These are phyloP conservation scores for Mesochorus sp. DNA, from an alignment of 2,888 invertebrate species.

Conservation along the genomic window DNA sequence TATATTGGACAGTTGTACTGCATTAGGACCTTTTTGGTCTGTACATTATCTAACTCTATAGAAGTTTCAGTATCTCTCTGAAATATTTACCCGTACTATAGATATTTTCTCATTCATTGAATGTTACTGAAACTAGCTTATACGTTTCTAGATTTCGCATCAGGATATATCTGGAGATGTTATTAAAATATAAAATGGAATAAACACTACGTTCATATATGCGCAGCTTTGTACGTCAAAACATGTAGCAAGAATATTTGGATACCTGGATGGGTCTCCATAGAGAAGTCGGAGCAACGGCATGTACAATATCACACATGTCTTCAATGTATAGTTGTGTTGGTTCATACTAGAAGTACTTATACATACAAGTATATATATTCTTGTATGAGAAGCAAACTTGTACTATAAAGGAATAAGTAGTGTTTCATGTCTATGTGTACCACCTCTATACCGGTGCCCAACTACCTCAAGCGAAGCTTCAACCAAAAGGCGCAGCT, in stretches of 20 bases:
- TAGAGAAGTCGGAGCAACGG: not conserved
- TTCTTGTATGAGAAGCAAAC: conserved; percentile 12
- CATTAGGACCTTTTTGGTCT: not conserved
- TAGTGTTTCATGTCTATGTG: conserved; percentile 1
- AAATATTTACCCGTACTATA: not conserved
- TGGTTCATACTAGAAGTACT: conserved; percentile 4
- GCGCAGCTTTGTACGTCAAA: conserved; percentile 2
- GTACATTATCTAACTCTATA: conserved; percentile 11
- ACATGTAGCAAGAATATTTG: conserved; percentile 14
- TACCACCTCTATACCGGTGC: not conserved
- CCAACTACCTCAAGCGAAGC: not conserved
- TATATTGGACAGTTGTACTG: conserved; percentile 22
- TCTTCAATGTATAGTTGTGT: conserved; percentile 8
- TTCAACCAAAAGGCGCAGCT: conserved; percentile 6
- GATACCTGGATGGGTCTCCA: not conserved
- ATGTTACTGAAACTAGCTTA: not conserved
- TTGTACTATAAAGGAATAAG: conserved; percentile 15
- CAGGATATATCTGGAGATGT: no score
- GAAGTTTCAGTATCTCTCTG: not conserved
- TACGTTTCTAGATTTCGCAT: not conserved
- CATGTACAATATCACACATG: conserved; percentile 10
- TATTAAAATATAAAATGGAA: no score
- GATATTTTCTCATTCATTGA: conserved; percentile 6
- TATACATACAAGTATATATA: not conserved
- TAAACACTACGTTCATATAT: no score